Percentiles rank a stretch among this genome's conserved stretches.
These are phyloP conservation scores for Gila orcuttii DNA, from an alignment of 2,113 vertebrate genomes.

Conservation along the genomic window DNA sequence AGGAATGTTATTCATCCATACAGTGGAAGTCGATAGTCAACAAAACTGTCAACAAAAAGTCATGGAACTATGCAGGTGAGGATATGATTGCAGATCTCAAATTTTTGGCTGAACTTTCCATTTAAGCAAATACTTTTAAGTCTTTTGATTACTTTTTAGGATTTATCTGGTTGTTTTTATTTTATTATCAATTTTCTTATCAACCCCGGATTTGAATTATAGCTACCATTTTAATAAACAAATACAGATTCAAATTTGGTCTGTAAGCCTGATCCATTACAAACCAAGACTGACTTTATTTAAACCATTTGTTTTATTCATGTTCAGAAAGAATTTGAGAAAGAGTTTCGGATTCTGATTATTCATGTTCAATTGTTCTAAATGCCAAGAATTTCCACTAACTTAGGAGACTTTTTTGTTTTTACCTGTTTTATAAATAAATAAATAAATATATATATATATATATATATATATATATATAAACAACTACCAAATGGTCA, in stretches of 20 bases:
- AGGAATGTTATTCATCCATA: not conserved
- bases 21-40: not conserved
- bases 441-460: too few species aligned
- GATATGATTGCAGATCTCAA: not conserved
- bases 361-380: too few species aligned
- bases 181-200: not conserved
- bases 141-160: not conserved
- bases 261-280: too few species aligned
- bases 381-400: too few species aligned
- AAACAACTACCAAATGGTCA: too few species aligned
- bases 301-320: too few species aligned
- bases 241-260: not conserved
- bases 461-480: too few species aligned
- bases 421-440: too few species aligned
- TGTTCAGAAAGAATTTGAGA: too few species aligned
- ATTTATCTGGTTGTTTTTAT: not conserved
- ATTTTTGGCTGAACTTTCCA: not conserved
- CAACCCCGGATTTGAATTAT: not conserved
- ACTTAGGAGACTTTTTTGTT: too few species aligned
- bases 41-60: too few species aligned
- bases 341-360: too few species aligned
- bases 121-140: not conserved
- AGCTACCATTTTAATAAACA: not conserved
- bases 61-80: not conserved
- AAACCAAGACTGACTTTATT: not conserved